These are phyloP conservation scores for Embidobia sp. DNA, from an alignment of 2,888 invertebrate species.

Conservation along the genomic window DNA sequence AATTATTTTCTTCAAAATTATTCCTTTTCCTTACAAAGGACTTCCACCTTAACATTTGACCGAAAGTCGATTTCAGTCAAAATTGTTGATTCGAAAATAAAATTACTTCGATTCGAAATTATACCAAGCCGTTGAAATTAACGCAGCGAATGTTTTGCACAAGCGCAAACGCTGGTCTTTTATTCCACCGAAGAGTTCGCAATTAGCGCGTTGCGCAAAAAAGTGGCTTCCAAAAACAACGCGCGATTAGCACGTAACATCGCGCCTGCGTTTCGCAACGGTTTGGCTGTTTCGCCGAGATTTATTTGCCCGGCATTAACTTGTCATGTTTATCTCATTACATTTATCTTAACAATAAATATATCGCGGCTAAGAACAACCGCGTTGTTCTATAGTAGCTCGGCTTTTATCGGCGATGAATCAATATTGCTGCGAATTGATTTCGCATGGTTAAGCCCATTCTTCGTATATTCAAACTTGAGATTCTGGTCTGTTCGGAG, in stretches of 20 bases:
- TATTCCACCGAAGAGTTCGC: too few species aligned
- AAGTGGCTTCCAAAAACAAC: too few species aligned
- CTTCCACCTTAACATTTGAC: too few species aligned
- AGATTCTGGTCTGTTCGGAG: neutral
- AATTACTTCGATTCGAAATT: too few species aligned
- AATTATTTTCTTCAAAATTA: too few species aligned
- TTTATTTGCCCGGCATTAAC: slow-evolving; percentile 60
- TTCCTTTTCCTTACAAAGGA: too few species aligned
- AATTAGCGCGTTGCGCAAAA: slow-evolving; percentile 27
- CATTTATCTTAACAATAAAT: slow-evolving; percentile 63
- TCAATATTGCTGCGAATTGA: slow-evolving; percentile 57
- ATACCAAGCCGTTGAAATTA: slow-evolving; percentile 22
- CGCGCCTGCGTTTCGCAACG: slow-evolving; percentile 13
- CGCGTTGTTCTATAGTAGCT: slow-evolving; percentile 46
- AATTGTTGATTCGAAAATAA: too few species aligned
- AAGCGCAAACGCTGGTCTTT: too few species aligned
- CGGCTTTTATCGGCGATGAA: slow-evolving; percentile 57
- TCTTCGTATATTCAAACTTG: neutral
- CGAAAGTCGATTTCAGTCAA: too few species aligned
- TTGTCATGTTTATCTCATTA: slow-evolving; percentile 65
- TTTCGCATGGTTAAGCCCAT: slow-evolving; percentile 30
- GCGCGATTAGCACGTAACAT: slow-evolving; percentile 29
- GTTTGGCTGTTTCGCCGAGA: slow-evolving; percentile 44
- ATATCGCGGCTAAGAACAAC: slow-evolving; percentile 41
- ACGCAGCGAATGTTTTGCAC: slow-evolving; percentile 8